Evolutionary conservation across 2,888 invertebrate species (phyloP).

Genomic region (Spisula subtruncata): DNA sequence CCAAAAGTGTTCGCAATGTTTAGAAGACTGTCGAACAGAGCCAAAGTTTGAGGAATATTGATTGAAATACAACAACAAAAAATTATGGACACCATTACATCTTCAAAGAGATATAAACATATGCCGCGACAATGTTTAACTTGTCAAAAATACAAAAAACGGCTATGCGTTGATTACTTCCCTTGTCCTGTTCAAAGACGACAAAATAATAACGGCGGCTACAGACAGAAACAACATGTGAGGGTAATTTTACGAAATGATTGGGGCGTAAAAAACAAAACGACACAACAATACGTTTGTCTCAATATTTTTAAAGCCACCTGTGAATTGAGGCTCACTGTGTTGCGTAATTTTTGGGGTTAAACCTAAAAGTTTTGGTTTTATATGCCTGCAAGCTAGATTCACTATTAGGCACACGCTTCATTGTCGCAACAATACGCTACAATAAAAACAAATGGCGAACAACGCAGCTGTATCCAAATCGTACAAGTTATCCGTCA

Average conservation of each 20-base stretch:
- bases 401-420: conserved; percentile 50
- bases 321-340: conserved; percentile 51
- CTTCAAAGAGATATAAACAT: conserved; percentile 3
- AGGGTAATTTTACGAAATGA: conserved; percentile 25
- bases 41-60: too few relatives aligned
- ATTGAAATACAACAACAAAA: too few relatives aligned
- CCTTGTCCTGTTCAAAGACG: not conserved
- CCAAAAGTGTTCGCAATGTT: too few relatives aligned
- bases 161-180: not conserved
- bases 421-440: conserved; percentile 58
- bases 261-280: conserved; percentile 55
- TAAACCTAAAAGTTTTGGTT: conserved; percentile 35
- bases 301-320: conserved; percentile 52
- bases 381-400: conserved; percentile 58
- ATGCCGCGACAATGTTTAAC: not conserved
- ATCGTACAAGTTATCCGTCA: conserved; percentile 65
- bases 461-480: conserved; percentile 71
- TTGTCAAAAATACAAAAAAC: not conserved
- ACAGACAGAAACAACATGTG: not conserved
- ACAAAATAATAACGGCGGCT: not conserved
- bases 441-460: conserved; percentile 69
- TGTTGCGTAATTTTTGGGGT: conserved; percentile 59
- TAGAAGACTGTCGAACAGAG: too few relatives aligned
- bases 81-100: too few relatives aligned
- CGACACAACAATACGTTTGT: conserved; percentile 36